Conservation (phyloP, 2,888 invertebrate genomes). For the Scaptomyza reducta region DNA sequence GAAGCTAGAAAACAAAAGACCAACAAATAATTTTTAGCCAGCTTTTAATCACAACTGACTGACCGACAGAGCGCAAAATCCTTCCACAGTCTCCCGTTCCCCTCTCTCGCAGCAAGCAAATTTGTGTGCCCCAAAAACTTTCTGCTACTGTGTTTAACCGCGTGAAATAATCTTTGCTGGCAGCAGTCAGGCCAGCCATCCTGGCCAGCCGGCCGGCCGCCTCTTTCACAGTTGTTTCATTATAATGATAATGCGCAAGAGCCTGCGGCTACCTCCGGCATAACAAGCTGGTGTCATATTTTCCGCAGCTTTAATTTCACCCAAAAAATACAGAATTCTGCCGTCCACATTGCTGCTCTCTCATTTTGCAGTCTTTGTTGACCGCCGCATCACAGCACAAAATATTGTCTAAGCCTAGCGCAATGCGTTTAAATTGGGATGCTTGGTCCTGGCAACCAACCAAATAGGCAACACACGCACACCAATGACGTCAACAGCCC, state of each 20-base stretch:
- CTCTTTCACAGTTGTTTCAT: slow-evolving; percentile 55
- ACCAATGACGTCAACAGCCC: no score
- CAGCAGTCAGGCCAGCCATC: slow-evolving; percentile 57
- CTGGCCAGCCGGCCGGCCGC: slow-evolving; percentile 8
- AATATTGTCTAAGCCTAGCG: slow-evolving; percentile 53
- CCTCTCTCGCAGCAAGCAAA: slow-evolving; percentile 27
- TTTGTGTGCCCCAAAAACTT: slow-evolving; percentile 44
- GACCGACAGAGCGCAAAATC: slow-evolving; percentile 48
- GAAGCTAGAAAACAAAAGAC: slow-evolving; percentile 11
- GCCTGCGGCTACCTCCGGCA: slow-evolving; percentile 56
- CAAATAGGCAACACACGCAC: slow-evolving; percentile 17
- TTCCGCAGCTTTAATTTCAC: slow-evolving; percentile 80
- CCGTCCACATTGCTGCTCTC: slow-evolving; percentile 46
- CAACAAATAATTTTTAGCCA: slow-evolving; percentile 15
- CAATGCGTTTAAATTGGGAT: slow-evolving; percentile 62
- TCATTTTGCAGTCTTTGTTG: slow-evolving; percentile 14
- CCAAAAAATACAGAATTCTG: slow-evolving; percentile 13
- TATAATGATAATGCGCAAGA: slow-evolving; percentile 74
- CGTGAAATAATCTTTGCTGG: slow-evolving; percentile 79
- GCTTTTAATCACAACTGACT: slow-evolving; percentile 73
- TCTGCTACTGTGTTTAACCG: slow-evolving; percentile 74
- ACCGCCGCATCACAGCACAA: slow-evolving; percentile 9
- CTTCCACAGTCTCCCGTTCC: not conserved
- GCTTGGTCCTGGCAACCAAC: slow-evolving; percentile 16
- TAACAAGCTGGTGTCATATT: slow-evolving; percentile 79